phyloP scores from a whole-genome alignment of 2,888 invertebrate genomes.

The Iselma pallidipennis region DNA sequence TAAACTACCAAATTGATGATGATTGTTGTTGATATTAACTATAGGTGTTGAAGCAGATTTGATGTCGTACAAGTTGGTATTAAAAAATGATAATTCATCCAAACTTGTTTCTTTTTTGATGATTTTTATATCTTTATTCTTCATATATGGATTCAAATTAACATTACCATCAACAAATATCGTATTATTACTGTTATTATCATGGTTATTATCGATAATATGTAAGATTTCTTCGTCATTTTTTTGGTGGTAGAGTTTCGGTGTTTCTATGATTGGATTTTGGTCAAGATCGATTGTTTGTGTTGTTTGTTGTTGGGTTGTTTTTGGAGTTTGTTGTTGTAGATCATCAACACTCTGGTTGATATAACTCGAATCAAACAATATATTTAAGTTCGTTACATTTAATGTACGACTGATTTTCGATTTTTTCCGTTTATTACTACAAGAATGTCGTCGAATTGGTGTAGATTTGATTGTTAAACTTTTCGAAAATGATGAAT shows the following conservation, averaged over 20 bases:
- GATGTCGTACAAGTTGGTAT: constrained; percentile 38
- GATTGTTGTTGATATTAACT: constrained; percentile 15
- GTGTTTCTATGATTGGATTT: constrained; percentile 23
- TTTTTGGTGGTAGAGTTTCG: constrained; percentile 13
- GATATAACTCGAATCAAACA: constrained; percentile 35
- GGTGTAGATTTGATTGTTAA: neutral
- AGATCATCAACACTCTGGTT: constrained; percentile 14
- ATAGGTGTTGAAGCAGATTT: constrained; percentile 46
- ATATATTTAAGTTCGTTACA: constrained; percentile 39
- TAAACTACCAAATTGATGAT: constrained; percentile 6
- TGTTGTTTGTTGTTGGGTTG: constrained; percentile 13
- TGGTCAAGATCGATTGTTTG: constrained; percentile 10
- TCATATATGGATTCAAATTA: constrained; percentile 24
- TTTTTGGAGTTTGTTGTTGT: constrained; percentile 1
- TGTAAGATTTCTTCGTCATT: too few relatives aligned
- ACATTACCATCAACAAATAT: constrained; percentile 4
- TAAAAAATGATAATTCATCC: constrained; percentile 44
- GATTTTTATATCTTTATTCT: constrained; percentile 27
- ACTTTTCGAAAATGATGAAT: neutral
- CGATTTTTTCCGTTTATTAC: neutral
- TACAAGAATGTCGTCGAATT: neutral
- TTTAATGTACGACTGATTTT: constrained; percentile 23
- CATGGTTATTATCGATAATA: neutral
- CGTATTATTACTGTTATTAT: neutral
- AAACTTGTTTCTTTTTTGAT: constrained; percentile 30